phyloP scores from a whole-genome alignment of 1,140 invertebrate genomes.

The Aleiodes sp. region DNA sequence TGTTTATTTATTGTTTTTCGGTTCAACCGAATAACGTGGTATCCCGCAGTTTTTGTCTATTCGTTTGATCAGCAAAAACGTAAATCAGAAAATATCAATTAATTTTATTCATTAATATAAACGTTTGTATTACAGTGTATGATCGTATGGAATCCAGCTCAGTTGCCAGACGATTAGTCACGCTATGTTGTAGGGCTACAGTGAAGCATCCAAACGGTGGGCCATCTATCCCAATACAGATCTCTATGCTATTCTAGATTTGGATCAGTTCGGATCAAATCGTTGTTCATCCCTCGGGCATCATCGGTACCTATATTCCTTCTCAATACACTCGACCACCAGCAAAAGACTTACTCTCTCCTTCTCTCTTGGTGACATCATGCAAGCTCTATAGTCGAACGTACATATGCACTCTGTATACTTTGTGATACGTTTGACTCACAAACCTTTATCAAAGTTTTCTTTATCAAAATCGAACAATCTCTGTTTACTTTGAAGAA shows the following conservation, averaged over 20 bases:
- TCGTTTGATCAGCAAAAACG: no score
- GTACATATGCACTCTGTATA: neutral
- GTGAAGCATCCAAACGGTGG: neutral
- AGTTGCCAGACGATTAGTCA: slow-evolving; percentile 18
- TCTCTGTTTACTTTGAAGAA: neutral
- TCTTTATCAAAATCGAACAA: neutral
- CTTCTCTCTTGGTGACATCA: slow-evolving; percentile 14
- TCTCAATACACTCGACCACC: neutral
- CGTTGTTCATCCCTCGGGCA: neutral
- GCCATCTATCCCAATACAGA: no score
- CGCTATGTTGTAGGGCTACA: neutral
- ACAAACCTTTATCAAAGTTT: neutral
- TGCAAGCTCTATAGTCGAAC: neutral
- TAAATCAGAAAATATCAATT: no score
- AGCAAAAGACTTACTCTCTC: neutral
- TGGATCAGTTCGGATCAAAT: neutral
- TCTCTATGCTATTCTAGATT: neutral
- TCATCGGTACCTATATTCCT: neutral
- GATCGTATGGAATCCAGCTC: neutral
- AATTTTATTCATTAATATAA: no score
- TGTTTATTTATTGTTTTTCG: no score
- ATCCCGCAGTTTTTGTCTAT: no score
- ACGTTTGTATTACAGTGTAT: neutral
- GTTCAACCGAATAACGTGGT: no score
- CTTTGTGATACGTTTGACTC: neutral